Evolutionary conservation across 2,113 vertebrate genomes (phyloP).

Genomic region (Myanophis thanlyinensis): DNA sequence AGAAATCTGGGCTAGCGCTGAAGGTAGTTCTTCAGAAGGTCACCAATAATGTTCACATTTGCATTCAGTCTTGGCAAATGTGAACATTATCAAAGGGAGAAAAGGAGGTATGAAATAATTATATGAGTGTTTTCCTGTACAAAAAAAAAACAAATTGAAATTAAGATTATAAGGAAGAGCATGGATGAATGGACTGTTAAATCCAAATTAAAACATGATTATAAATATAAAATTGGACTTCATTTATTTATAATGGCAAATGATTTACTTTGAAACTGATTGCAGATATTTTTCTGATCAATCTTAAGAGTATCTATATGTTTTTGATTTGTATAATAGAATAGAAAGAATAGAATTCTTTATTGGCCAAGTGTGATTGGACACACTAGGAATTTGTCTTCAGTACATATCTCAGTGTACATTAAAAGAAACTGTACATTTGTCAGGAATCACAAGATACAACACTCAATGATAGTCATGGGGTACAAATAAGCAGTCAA

Average conservation of each 20-base stretch:
- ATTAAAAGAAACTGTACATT: no score
- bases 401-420: no score
- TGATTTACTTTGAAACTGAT: neutral
- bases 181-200: slow-evolving; percentile 30
- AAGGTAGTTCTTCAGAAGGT: neutral
- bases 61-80: neutral
- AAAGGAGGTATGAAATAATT: neutral
- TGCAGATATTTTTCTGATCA: neutral
- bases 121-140: neutral
- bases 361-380: no score
- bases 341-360: no score
- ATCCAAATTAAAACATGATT: slow-evolving; percentile 42
- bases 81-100: neutral
- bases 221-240: slow-evolving; percentile 42
- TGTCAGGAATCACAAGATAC: no score
- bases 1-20: neutral
- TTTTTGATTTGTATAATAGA: neutral
- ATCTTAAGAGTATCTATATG: neutral
- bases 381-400: no score
- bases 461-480: no score
- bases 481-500: no score
- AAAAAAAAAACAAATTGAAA: slow-evolving; percentile 18
- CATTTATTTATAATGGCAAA: neutral
- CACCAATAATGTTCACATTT: neutral
- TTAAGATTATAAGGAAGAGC: slow-evolving; percentile 20